Percentiles rank a stretch among this genome's conserved stretches.
Evolutionary conservation across 2,113 vertebrate species (phyloP).

Genomic region (Misgurnus anguillicaudatus): DNA sequence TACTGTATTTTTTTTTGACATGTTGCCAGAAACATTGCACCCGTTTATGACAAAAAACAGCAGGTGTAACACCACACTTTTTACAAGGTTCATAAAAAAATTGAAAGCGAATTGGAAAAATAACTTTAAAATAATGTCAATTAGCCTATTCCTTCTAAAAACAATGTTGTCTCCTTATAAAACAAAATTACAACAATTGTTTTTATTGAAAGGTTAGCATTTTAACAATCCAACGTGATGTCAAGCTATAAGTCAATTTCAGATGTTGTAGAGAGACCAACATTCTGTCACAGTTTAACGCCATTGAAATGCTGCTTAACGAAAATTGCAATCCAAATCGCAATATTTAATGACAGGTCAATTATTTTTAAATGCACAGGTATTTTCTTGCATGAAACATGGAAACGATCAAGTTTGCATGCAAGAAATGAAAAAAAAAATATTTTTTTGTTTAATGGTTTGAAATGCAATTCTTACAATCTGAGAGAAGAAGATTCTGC

Average conservation of each 20-base stretch:
- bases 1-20: no score
- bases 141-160: conserved; percentile 33
- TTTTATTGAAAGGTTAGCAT: conserved; percentile 47
- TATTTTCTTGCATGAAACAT: conserved; percentile 31
- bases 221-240: conserved; percentile 46
- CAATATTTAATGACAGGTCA: conserved; percentile 1
- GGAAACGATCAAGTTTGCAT: conserved; percentile 28
- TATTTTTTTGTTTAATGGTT: not conserved
- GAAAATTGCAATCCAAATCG: conserved; percentile 25
- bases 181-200: conserved; percentile 54
- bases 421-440: conserved; percentile 8
- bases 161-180: conserved; percentile 32
- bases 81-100: conserved; percentile 3
- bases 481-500: not conserved
- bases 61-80: not conserved
- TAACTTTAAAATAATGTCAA: no score
- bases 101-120: no score
- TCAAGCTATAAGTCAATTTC: conserved; percentile 43
- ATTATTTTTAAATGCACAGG: conserved; percentile 4
- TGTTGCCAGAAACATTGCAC: not conserved
- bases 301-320: conserved; percentile 54
- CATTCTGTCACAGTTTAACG: conserved; percentile 52
- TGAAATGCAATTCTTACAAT: conserved; percentile 2
- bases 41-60: not conserved
- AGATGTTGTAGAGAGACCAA: conserved; percentile 12